Percentiles rank a stretch among this genome's conserved stretches.
Evolutionary conservation across 2,113 vertebrate genomes (phyloP).

Genomic region (Centropristis striata): DNA sequence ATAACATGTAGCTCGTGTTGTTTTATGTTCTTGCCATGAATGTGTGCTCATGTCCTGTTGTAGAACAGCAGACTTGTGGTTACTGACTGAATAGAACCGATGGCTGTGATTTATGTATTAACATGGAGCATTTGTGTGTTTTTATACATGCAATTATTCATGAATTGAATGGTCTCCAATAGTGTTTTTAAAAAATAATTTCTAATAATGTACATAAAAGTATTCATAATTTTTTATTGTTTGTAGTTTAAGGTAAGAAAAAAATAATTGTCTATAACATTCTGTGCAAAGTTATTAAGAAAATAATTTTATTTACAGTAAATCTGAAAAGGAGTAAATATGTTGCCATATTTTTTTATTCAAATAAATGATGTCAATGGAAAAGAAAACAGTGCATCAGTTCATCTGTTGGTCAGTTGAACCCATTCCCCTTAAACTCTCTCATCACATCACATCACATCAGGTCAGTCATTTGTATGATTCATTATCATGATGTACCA

Average conservation of each 20-base stretch:
- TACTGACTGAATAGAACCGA: conserved; percentile 43
- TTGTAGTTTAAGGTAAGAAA: conserved; percentile 26
- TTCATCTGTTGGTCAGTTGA: conserved; percentile 52
- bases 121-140: conserved; percentile 13
- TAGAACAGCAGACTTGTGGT: conserved; percentile 15
- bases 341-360: conserved; percentile 36
- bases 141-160: conserved; percentile 38
- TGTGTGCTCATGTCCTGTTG: conserved; percentile 48
- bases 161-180: conserved; percentile 7
- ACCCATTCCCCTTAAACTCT: not conserved
- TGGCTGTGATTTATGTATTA: conserved; percentile 20
- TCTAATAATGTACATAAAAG: conserved; percentile 37
- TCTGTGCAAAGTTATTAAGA: conserved; percentile 28
- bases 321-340: conserved; percentile 34
- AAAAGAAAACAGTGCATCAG: conserved; percentile 36
- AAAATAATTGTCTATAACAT: conserved; percentile 6
- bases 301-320: conserved; percentile 9
- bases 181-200: conserved; percentile 14
- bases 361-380: conserved; percentile 56
- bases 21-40: conserved; percentile 61
- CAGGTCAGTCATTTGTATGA: conserved; percentile 32
- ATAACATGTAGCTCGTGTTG: conserved; percentile 53
- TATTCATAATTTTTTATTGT: not conserved
- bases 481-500: conserved; percentile 16
- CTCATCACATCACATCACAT: conserved; percentile 33